Conservation (phyloP, 1,140 invertebrate species). For the Eueides isabella region DNA sequence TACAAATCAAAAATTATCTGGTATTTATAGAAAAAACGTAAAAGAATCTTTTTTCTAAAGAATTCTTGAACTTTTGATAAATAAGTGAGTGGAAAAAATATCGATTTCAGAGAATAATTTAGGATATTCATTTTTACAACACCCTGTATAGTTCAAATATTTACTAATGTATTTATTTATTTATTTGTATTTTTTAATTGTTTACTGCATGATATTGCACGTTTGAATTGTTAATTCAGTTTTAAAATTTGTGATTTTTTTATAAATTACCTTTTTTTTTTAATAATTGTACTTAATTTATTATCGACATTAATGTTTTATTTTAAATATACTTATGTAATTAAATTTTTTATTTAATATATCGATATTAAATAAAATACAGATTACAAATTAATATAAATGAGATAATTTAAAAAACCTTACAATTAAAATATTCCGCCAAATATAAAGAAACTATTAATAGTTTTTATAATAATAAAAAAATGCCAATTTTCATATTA, state of each 20-base stretch:
- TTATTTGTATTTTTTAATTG: not conserved
- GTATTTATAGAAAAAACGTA: too few relatives aligned
- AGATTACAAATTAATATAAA: not conserved
- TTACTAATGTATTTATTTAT: conserved; percentile 14
- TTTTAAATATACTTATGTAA: not conserved
- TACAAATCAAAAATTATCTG: too few relatives aligned
- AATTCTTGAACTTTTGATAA: too few relatives aligned
- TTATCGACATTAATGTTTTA: not conserved
- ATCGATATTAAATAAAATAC: not conserved
- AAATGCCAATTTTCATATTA: conserved; percentile 6
- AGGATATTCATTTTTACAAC: not conserved
- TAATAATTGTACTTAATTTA: conserved; percentile 1
- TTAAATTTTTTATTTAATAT: not conserved
- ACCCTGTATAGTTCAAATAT: not conserved
- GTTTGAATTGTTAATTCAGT: not conserved
- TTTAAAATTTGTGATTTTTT: conserved; percentile 5
- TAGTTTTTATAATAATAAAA: not conserved
- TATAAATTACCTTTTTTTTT: conserved; percentile 2
- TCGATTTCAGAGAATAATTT: not conserved
- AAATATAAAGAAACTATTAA: not conserved
- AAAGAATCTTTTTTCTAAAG: too few relatives aligned
- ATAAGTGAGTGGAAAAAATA: not conserved
- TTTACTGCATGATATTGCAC: conserved; percentile 1
- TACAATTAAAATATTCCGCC: not conserved
- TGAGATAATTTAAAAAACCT: not conserved